phyloP scores from a whole-genome alignment of 2,797 vertebrate genomes.

The Neosilurus mollespiculum region DNA sequence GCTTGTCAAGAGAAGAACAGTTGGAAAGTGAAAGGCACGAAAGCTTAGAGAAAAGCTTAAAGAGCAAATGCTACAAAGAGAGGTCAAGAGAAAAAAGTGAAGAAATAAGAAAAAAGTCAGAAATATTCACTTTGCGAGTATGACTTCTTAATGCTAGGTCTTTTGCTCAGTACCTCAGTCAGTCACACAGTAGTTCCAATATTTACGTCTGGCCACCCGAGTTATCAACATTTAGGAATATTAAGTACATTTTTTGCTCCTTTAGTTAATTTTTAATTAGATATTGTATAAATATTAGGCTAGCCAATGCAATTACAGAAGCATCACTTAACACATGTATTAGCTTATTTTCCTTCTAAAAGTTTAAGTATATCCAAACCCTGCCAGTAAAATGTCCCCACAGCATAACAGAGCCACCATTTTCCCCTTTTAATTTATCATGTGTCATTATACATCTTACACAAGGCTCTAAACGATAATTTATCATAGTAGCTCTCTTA shows the following conservation, averaged over 20 bases:
- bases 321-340: neutral
- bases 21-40: slow-evolving; percentile 28
- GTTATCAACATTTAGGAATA: neutral
- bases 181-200: neutral
- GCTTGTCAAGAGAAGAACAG: slow-evolving; percentile 57
- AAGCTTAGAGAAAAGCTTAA: too few species aligned
- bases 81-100: slow-evolving; percentile 2
- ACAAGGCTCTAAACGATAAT: neutral
- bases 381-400: neutral
- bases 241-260: neutral
- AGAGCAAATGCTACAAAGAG: neutral
- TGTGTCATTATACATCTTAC: neutral
- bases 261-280: neutral
- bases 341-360: neutral
- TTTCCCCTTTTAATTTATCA: neutral
- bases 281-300: neutral
- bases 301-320: too few species aligned
- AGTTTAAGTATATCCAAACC: neutral
- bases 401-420: neutral
- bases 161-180: neutral
- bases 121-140: slow-evolving; percentile 39
- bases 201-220: neutral
- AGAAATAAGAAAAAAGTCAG: slow-evolving; percentile 52
- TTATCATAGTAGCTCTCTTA: neutral
- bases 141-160: too few species aligned